These are phyloP conservation scores for Caenorhabditis macrosperma DNA, from an alignment of 2,888 invertebrate species.

Conservation along the genomic window DNA sequence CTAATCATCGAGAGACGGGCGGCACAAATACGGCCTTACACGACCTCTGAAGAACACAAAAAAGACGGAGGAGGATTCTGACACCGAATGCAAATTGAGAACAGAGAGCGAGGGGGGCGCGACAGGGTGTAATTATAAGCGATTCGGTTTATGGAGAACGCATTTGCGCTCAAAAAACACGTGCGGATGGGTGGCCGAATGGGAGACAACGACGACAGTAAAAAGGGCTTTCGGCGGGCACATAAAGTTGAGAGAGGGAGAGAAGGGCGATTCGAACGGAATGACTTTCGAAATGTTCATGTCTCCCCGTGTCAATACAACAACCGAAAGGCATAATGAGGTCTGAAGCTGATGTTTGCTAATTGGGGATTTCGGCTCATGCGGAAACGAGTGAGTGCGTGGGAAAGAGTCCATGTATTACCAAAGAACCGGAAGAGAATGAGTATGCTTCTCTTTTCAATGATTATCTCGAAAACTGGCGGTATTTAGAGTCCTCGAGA, in stretches of 20 bases:
- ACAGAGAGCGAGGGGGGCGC: neutral
- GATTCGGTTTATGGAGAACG: conserved; percentile 25
- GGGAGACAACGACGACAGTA: too few relatives aligned
- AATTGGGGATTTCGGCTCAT: too few relatives aligned
- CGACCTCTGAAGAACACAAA: neutral
- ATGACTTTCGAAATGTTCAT: neutral
- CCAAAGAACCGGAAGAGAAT: too few relatives aligned
- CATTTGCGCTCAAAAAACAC: conserved; percentile 22
- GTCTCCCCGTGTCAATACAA: too few relatives aligned
- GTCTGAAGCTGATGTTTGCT: too few relatives aligned
- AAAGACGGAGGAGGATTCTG: neutral
- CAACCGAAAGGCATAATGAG: too few relatives aligned
- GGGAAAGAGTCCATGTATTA: too few relatives aligned
- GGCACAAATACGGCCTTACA: conserved; percentile 9
- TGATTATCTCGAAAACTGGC: too few relatives aligned
- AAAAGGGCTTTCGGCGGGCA: conserved; percentile 24
- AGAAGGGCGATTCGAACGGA: conserved; percentile 3
- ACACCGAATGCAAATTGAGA: conserved; percentile 20
- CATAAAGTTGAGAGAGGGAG: conserved; percentile 9
- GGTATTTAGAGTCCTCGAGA: too few relatives aligned
- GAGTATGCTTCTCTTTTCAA: too few relatives aligned
- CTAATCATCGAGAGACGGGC: conserved; percentile 35
- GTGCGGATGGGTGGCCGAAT: conserved; percentile 23
- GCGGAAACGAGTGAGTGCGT: too few relatives aligned
- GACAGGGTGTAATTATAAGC: conserved; percentile 20